Base-by-base conservation (phyloP, 2,113 vertebrate genomes). In the Fukomys damarensis region DNA sequence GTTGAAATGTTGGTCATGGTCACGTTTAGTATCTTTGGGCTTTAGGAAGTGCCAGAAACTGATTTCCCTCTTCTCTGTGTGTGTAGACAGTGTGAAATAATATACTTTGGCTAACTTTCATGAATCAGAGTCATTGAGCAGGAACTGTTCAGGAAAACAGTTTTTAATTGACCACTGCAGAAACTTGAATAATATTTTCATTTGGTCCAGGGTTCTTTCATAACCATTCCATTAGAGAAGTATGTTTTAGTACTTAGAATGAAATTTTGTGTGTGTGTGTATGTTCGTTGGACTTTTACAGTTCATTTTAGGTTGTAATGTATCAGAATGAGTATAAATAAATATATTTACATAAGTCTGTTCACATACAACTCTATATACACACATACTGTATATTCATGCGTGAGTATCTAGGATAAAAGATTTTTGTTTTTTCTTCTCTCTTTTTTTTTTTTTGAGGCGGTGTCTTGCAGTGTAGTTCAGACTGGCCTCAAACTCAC, bases 171-270 rank as follows among this genome's bases (percentile, higher is more conserved):
- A 30, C 52, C 43, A 49, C 89, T 41, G 52, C 80, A 41, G 74
- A 95, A 49, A 95, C 28, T 17, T 80, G 93, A 82, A 94, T 72
- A 83, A 49, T 96, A 89, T 84, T 96, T 96, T 96, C 26, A 74
- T 74, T 72, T 88, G 80, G 56, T 38, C 28, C 30, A 86, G 79
- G 79, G 56, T 59, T 93, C 59, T 89, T 93, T 92, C 66, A 86
- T 89, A 95, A 56, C 79, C n/a, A 79, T 88, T 74, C n/a, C 52
- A 10, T 93, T 77, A 80, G 88, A 90, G 49, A 43, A 91, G 52
- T 92, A 43, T 84, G 22, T 92, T 86, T 96, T 80, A 59, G 74
- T 96, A 26, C 74, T 94, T 43, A 95, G 91, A 94, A 74, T 94
- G 80, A 79, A 19, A 82, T 12, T 80, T 11, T 93, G n/a, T 91